phyloP scores from a whole-genome alignment of 2,888 invertebrate species.

The Frankliniella fusca region DNA sequence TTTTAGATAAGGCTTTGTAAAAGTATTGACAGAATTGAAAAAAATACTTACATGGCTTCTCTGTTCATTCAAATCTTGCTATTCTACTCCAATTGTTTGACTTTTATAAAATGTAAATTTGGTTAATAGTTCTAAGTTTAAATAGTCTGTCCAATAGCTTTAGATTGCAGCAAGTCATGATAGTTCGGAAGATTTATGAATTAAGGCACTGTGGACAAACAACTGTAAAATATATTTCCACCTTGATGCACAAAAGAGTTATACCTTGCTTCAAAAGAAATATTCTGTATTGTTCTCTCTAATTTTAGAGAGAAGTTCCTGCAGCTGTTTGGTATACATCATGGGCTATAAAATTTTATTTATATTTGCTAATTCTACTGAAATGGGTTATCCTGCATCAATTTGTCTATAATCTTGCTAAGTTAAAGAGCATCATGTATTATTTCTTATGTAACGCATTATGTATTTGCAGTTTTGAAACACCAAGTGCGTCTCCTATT shows the following conservation, averaged over 20 bases:
- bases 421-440: too few species aligned
- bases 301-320: not conserved
- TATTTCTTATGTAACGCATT: too few species aligned
- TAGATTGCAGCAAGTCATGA: conserved; percentile 19
- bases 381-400: too few species aligned
- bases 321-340: not conserved
- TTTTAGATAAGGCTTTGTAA: not conserved
- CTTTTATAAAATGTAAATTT: conserved; percentile 18
- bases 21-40: not conserved
- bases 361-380: not conserved
- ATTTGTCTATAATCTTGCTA: too few species aligned
- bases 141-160: conserved; percentile 17
- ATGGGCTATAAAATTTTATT: not conserved
- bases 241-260: not conserved
- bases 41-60: not conserved
- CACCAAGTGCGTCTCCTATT: too few species aligned
- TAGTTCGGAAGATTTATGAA: conserved; percentile 13
- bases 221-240: not conserved
- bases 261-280: not conserved
- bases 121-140: conserved; percentile 10
- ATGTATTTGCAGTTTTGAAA: too few species aligned
- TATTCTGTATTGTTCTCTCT: not conserved
- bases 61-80: not conserved
- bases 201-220: not conserved
- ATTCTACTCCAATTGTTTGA: not conserved